Conservation (phyloP, 1,140 invertebrate species). For the Drosophila saltans region DNA sequence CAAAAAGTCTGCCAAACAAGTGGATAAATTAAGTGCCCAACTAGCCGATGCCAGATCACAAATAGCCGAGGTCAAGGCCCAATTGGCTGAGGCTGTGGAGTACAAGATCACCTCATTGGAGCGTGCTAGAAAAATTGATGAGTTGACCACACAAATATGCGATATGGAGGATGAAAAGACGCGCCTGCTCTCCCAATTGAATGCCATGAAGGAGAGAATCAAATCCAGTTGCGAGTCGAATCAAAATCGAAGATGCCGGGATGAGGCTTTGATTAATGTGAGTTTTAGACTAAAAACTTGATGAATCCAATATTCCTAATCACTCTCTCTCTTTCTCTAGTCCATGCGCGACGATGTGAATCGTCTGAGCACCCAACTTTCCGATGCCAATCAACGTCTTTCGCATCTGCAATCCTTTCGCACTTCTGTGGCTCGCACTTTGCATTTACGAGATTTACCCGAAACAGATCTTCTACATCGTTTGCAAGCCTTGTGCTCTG, state of each 20-base stretch:
- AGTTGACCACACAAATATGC: constrained; percentile 85
- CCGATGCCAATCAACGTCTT: constrained; percentile 89
- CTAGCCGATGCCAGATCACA: constrained; percentile 88
- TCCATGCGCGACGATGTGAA: constrained; percentile 89
- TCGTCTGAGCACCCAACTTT: constrained; percentile 88
- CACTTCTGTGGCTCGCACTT: constrained; percentile 87
- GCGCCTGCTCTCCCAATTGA: constrained; percentile 65
- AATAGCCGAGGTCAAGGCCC: constrained; percentile 90
- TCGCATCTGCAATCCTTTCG: constrained; percentile 90
- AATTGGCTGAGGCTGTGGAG: constrained; percentile 91
- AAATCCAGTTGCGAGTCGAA: constrained; percentile 78
- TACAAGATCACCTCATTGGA: constrained; percentile 94
- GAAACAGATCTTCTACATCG: constrained; percentile 80
- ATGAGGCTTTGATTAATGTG: constrained; percentile 88
- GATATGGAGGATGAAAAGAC: constrained; percentile 81
- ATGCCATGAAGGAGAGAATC: constrained; percentile 70
- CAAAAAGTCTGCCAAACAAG: constrained; percentile 90
- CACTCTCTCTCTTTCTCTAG: constrained; percentile 49
- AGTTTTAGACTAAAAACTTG: constrained; percentile 45
- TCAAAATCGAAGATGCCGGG: constrained; percentile 76
- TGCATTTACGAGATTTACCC: constrained; percentile 82
- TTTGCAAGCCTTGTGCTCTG: constrained; percentile 82
- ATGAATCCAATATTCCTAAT: neutral
- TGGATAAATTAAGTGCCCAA: constrained; percentile 89
- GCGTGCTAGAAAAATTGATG: constrained; percentile 91